phyloP scores from a whole-genome alignment of 2,113 vertebrate genomes.

The Catharus bicknelli region DNA sequence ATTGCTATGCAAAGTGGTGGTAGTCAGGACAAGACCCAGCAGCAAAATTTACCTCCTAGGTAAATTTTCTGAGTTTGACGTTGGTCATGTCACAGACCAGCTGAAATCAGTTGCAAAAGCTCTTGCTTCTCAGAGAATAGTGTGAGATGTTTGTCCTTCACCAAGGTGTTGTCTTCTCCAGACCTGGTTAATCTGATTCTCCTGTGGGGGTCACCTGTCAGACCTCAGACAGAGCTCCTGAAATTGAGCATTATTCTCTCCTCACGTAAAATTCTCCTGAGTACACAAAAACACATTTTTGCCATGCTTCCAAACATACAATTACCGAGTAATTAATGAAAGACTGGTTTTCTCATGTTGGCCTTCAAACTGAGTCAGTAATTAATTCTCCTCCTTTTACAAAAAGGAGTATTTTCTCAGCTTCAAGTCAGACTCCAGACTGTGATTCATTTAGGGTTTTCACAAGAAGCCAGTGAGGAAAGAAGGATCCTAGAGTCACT shows the following conservation, averaged over 20 bases:
- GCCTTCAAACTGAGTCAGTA: background rate
- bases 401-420: background rate
- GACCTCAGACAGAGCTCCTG: background rate
- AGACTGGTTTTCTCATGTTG: background rate
- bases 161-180: background rate
- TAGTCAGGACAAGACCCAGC: background rate
- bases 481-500: background rate
- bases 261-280: background rate
- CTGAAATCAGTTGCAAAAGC: background rate
- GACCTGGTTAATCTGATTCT: background rate
- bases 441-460: background rate
- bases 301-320: fast-evolving
- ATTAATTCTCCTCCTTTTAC: background rate
- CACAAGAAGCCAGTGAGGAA: background rate
- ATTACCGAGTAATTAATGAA: background rate
- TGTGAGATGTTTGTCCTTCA: background rate
- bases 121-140: background rate
- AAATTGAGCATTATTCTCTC: background rate
- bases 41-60: background rate
- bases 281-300: background rate
- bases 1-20: background rate
- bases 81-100: background rate
- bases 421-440: background rate
- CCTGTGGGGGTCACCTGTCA: fast-evolving
- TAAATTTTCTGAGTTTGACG: background rate